phyloP scores from a whole-genome alignment of 2,888 invertebrate species.

The Leptarthrus brevirostris region DNA sequence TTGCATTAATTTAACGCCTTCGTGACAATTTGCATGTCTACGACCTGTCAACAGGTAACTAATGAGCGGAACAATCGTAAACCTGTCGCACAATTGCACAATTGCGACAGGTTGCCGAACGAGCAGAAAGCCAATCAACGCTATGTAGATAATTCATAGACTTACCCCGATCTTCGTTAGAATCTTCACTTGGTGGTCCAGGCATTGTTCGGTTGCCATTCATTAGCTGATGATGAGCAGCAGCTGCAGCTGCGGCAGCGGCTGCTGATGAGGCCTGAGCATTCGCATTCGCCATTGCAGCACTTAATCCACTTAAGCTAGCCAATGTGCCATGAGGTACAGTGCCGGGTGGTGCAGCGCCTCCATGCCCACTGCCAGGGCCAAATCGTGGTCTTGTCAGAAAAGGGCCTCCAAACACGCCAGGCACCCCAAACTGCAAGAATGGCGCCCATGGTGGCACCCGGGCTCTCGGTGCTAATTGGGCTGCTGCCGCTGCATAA shows the following conservation, averaged over 20 bases:
- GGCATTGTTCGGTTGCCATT: constrained; percentile 59
- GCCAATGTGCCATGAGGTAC: constrained; percentile 61
- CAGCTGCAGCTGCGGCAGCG: constrained; percentile 59
- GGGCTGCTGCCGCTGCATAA: constrained; percentile 77
- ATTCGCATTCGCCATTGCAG: constrained; percentile 62
- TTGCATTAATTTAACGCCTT: not conserved
- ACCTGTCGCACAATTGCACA: not conserved
- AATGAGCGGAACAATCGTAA: not conserved
- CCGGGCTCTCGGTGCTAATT: constrained; percentile 67
- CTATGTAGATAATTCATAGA: constrained; percentile 56
- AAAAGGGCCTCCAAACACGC: constrained; percentile 64
- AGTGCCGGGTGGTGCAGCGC: constrained; percentile 47
- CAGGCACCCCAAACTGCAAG: constrained; percentile 68
- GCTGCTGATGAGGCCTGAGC: constrained; percentile 57
- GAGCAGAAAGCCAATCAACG: not conserved
- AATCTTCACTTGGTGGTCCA: constrained; percentile 71
- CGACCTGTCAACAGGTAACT: not conserved
- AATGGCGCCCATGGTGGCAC: constrained; percentile 73
- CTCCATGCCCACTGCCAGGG: constrained; percentile 56
- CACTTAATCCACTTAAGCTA: constrained; percentile 56
- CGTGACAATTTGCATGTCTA: constrained; percentile 3
- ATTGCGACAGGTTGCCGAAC: not conserved
- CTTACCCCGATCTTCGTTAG: constrained; percentile 70
- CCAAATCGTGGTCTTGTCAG: constrained; percentile 61
- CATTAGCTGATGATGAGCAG: constrained; percentile 61